These are phyloP conservation scores for Peromyscus nudipes DNA, from an alignment of 2,797 vertebrate genomes.

Conservation along the genomic window DNA sequence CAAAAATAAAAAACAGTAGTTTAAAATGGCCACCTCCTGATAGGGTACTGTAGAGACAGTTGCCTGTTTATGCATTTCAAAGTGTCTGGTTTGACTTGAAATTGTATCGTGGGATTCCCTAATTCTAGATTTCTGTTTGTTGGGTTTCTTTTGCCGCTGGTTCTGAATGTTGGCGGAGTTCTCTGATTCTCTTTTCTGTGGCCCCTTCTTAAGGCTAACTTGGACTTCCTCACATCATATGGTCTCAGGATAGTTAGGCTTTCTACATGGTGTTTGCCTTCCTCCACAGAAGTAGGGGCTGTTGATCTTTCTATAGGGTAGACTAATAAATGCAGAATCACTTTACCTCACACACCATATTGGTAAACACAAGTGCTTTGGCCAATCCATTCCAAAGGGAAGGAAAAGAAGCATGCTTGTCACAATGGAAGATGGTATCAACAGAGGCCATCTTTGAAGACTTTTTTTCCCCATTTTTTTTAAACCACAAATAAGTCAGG, in stretches of 20 bases:
- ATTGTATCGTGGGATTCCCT: neutral
- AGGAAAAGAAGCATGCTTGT: neutral
- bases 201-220: neutral
- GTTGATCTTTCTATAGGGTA: neutral
- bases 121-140: neutral
- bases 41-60: rapidly evolving
- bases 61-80: neutral
- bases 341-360: neutral
- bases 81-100: neutral
- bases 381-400: neutral
- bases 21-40: neutral
- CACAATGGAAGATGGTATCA: neutral
- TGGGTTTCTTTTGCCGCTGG: neutral
- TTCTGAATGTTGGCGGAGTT: neutral
- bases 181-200: neutral
- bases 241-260: neutral
- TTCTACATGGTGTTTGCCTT: neutral
- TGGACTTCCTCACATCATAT: neutral
- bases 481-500: neutral
- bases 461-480: neutral
- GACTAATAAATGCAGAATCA: neutral
- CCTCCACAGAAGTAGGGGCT: neutral
- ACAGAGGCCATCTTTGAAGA: neutral
- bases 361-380: neutral
- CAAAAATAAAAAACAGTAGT: too few relatives aligned